Conservation (phyloP, 2,797 vertebrate genomes). For the Thamnophis elegans region DNA sequence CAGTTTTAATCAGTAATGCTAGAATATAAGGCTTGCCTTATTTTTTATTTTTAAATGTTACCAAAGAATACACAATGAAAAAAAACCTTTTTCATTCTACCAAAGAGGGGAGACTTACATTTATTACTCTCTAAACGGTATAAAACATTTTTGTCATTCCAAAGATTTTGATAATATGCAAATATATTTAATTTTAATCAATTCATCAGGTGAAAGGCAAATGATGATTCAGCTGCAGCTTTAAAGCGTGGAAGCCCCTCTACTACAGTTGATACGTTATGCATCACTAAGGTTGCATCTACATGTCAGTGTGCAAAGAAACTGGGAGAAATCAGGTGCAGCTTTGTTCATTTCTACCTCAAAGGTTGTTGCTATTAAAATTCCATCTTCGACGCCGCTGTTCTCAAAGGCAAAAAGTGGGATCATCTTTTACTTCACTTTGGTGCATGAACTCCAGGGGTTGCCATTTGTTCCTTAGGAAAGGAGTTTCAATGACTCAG, state of each 20-base stretch:
- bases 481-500: conserved; percentile 65
- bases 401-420: neutral
- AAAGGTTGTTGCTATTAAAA: neutral
- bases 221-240: neutral
- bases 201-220: neutral
- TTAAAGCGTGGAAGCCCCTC: neutral
- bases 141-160: neutral
- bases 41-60: neutral
- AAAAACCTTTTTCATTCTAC: neutral
- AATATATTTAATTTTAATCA: neutral
- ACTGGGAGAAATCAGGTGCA: neutral
- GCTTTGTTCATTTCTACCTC: neutral
- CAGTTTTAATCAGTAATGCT: neutral
- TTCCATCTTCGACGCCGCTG: neutral
- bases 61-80: neutral
- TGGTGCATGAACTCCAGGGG: conserved; percentile 20
- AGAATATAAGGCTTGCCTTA: neutral
- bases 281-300: neutral
- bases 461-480: conserved; percentile 59
- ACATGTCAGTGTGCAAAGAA: neutral
- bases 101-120: neutral
- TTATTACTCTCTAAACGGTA: neutral
- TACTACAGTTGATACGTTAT: neutral
- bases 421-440: neutral
- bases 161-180: neutral